Evolutionary conservation across 2,113 vertebrate genomes (phyloP).

Genomic region (Ceyx melanurus): DNA sequence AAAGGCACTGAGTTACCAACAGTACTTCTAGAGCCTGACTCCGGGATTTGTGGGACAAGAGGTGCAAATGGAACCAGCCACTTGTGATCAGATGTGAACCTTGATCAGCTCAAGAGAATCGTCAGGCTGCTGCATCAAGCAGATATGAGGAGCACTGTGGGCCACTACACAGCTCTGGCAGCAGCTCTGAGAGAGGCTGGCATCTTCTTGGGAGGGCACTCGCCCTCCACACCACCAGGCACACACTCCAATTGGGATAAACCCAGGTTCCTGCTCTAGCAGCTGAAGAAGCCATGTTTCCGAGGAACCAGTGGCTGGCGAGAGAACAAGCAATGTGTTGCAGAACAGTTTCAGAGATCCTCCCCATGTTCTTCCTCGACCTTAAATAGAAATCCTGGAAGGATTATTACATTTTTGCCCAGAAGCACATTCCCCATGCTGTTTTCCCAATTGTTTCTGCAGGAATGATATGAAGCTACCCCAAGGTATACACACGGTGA

Average conservation of each 20-base stretch:
- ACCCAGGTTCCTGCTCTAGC: neutral
- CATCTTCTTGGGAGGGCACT: neutral
- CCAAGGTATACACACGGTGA: neutral
- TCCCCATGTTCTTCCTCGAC: neutral
- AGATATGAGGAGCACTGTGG: neutral
- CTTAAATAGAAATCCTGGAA: neutral
- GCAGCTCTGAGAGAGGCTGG: accelerated
- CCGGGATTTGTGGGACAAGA: neutral
- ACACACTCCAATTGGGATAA: neutral
- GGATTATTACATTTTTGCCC: neutral
- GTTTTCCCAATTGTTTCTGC: neutral
- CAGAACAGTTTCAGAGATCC: neutral
- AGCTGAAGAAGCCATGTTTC: neutral
- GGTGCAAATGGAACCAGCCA: neutral
- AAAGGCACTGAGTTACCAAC: neutral
- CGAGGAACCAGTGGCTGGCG: accelerated
- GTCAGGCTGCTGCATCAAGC: accelerated
- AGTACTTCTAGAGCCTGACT: neutral
- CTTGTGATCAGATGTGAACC: neutral
- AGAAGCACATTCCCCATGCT: neutral
- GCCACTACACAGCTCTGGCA: neutral
- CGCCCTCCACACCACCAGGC: neutral
- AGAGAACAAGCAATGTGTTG: neutral
- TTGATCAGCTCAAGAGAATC: neutral
- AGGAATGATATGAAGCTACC: neutral